Evolutionary conservation across 2,888 invertebrate species (phyloP).

Genomic region (Smittia aterrima): DNA sequence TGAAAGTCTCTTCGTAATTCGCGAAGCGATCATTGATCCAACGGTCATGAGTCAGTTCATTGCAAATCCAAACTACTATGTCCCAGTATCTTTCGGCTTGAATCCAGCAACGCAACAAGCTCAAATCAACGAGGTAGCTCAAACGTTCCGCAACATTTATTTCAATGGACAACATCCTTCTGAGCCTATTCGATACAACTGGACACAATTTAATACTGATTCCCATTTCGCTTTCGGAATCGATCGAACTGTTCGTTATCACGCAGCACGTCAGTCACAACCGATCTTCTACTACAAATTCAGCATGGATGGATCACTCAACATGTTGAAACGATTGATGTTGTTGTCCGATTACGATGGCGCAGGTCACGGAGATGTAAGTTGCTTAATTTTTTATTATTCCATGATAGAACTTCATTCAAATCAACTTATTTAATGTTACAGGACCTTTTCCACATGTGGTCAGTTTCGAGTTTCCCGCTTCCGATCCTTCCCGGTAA

Average conservation of each 20-base stretch:
- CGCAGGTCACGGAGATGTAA: constrained; percentile 31
- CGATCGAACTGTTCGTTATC: constrained; percentile 41
- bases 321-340: constrained; percentile 41
- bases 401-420: too few relatives aligned
- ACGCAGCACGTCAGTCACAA: constrained; percentile 31
- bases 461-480: constrained; percentile 48
- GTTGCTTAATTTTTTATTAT: neutral
- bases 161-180: constrained; percentile 38
- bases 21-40: constrained; percentile 29
- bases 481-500: constrained; percentile 43
- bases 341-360: constrained; percentile 19
- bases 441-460: constrained; percentile 55
- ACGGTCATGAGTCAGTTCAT: constrained; percentile 24
- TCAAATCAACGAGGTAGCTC: constrained; percentile 37
- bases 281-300: constrained; percentile 43
- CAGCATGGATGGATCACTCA: constrained; percentile 42
- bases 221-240: constrained; percentile 41
- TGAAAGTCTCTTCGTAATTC: constrained; percentile 42
- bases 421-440: neutral
- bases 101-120: constrained; percentile 12
- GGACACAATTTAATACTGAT: constrained; percentile 42
- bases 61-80: constrained; percentile 38
- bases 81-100: constrained; percentile 38
- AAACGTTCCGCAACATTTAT: constrained; percentile 37
- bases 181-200: constrained; percentile 23